Evolutionary conservation across 64 coral and sea anemone species (phyloP).

Genomic region (Montipora efflorescens): DNA sequence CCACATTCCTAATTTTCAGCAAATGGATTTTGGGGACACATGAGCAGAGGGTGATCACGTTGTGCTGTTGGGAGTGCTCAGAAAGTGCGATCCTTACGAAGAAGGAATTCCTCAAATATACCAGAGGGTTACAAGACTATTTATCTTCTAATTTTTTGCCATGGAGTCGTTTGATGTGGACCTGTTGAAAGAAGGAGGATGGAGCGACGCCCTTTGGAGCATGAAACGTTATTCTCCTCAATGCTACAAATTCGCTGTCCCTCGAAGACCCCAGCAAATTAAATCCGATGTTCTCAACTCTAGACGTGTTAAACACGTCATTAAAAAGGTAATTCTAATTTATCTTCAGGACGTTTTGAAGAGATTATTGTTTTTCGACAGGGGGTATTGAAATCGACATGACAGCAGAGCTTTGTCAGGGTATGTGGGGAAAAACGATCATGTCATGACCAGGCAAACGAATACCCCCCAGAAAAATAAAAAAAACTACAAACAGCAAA

Average conservation of each 20-base stretch:
- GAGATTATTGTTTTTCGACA: background rate
- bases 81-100: background rate
- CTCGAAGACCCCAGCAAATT: slow-evolving; percentile 77
- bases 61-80: background rate
- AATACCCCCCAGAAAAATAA: too few species aligned
- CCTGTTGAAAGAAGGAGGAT: slow-evolving; percentile 50
- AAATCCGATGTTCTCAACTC: slow-evolving; percentile 83
- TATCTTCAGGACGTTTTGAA: background rate
- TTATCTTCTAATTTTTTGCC: background rate
- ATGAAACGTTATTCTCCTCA: slow-evolving; percentile 72
- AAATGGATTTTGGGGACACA: background rate
- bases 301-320: slow-evolving; percentile 82
- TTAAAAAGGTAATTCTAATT: slow-evolving; percentile 76
- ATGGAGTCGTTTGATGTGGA: slow-evolving; percentile 89
- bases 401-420: too few species aligned
- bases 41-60: background rate
- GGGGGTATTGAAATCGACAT: too few species aligned
- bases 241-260: slow-evolving; percentile 78
- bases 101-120: too few species aligned
- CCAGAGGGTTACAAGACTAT: too few species aligned
- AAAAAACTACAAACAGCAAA: too few species aligned
- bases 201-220: slow-evolving; percentile 80
- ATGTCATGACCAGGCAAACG: too few species aligned
- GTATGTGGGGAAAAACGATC: too few species aligned
- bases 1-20: background rate